Conservation (phyloP, 1,140 invertebrate species). For the Eurosta solidaginis region DNA sequence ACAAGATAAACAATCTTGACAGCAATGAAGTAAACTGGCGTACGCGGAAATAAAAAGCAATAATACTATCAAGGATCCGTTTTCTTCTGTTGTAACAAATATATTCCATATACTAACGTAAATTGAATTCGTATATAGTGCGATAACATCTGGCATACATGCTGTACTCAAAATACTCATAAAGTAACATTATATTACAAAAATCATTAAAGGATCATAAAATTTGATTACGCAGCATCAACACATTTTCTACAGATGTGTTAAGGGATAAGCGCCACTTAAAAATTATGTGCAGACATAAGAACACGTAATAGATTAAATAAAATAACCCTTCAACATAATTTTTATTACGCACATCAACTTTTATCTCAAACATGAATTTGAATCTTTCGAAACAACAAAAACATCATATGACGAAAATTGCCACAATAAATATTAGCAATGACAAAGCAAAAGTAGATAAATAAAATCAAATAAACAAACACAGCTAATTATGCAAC, state of each 20-base stretch:
- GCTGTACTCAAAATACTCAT: not conserved
- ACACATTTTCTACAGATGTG: not conserved
- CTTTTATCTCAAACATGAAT: not conserved
- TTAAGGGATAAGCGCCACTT: not conserved
- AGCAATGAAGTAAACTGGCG: not conserved
- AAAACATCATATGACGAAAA: not conserved
- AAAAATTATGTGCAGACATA: not conserved
- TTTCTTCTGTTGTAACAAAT: not conserved
- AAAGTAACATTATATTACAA: not conserved
- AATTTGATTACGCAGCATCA: not conserved
- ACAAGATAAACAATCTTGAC: not conserved
- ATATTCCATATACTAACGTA: not conserved
- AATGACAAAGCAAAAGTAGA: constrained; percentile 24
- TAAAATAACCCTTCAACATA: not conserved
- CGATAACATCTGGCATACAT: constrained; percentile 1
- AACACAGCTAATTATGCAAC: constrained; percentile 54
- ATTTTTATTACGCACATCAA: not conserved
- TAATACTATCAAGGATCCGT: not conserved
- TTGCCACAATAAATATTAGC: constrained; percentile 16
- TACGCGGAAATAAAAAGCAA: not conserved
- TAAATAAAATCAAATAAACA: constrained; percentile 40
- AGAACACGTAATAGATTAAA: not conserved
- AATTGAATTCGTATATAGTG: not conserved
- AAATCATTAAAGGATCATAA: not conserved
- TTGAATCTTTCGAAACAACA: not conserved